phyloP scores from a whole-genome alignment of 1,140 invertebrate species.

The Lasioglossum baleicum region DNA sequence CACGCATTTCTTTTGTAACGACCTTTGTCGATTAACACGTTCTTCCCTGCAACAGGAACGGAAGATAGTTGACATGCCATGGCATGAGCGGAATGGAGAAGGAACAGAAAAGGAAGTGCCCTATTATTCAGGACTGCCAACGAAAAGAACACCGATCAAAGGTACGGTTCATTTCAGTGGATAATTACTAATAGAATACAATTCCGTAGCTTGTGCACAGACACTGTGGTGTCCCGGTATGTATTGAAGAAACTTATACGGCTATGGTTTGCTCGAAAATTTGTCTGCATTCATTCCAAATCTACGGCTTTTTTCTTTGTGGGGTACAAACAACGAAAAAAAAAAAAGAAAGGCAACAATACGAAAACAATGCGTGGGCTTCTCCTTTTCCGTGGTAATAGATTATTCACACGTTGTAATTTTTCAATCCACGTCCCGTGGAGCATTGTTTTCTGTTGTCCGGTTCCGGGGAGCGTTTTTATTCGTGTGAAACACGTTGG shows the following conservation, averaged over 20 bases:
- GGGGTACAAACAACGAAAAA: neutral
- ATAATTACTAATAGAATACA: slow-evolving; percentile 77
- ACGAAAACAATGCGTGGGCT: neutral
- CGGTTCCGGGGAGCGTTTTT: neutral
- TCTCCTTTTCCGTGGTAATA: neutral
- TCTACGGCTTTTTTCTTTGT: neutral
- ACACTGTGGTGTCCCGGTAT: slow-evolving; percentile 77
- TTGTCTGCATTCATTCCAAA: slow-evolving; percentile 41
- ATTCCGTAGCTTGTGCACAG: slow-evolving; percentile 79
- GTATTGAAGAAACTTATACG: slow-evolving; percentile 77
- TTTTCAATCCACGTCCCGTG: neutral
- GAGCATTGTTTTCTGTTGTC: neutral
- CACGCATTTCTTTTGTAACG: slow-evolving; percentile 10
- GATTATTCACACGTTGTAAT: neutral
- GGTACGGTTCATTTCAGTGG: slow-evolving; percentile 80
- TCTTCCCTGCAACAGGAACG: slow-evolving; percentile 79
- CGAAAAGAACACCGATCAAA: slow-evolving; percentile 89
- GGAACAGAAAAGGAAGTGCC: slow-evolving; percentile 84
- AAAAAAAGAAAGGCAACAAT: too few relatives aligned
- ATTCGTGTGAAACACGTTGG: neutral
- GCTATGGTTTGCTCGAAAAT: slow-evolving; percentile 59
- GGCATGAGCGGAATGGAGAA: slow-evolving; percentile 83
- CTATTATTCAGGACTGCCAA: slow-evolving; percentile 84
- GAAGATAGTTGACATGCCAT: slow-evolving; percentile 87
- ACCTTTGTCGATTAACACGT: slow-evolving; percentile 45